Evolutionary conservation across 1,140 invertebrate genomes (phyloP).

Genomic region (Rhizoglyphus robini): DNA sequence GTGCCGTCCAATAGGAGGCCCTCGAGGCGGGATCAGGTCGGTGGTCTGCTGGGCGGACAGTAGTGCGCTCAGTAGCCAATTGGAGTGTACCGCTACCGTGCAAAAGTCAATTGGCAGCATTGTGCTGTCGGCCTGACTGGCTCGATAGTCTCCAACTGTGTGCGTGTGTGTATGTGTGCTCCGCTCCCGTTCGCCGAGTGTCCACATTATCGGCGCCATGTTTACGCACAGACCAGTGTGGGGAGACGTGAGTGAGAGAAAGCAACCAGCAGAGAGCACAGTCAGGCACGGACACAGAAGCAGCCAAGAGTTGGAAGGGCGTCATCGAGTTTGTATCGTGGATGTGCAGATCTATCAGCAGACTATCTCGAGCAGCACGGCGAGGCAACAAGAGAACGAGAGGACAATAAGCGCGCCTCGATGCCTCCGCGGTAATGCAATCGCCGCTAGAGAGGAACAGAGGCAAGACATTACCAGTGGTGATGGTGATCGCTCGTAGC

Average conservation of each 20-base stretch:
- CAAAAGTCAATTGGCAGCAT: slow-evolving; percentile 3
- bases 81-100: slow-evolving; percentile 17
- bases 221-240: background rate
- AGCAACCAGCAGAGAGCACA: background rate
- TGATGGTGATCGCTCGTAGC: no score
- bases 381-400: background rate
- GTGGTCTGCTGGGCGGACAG: background rate
- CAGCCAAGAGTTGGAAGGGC: background rate
- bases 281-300: background rate
- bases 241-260: background rate
- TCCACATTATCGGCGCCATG: background rate
- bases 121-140: background rate
- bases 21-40: background rate
- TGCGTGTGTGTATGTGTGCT: background rate
- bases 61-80: slow-evolving; percentile 7
- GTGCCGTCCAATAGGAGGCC: background rate
- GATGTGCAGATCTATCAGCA: background rate
- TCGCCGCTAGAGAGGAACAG: background rate
- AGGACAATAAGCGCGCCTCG: background rate
- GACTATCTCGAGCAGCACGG: background rate
- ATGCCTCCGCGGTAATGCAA: background rate
- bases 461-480: background rate
- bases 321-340: background rate
- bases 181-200: background rate
- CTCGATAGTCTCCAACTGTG: background rate